Conservation (phyloP, 2,797 vertebrate species). For the Semotilus atromaculatus region DNA sequence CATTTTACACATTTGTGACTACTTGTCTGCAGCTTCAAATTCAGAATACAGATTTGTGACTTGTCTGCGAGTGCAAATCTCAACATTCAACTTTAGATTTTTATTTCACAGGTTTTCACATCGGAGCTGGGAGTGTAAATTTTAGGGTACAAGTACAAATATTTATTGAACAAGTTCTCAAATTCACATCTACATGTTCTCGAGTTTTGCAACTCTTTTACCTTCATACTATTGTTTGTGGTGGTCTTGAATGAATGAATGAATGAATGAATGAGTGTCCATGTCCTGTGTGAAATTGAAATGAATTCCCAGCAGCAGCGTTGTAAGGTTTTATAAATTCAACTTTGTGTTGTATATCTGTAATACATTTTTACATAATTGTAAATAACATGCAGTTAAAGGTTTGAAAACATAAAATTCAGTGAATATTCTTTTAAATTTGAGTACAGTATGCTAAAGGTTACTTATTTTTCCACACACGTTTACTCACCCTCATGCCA, state of each 20-base stretch:
- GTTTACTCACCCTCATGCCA: background rate
- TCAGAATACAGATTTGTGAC: too few species aligned
- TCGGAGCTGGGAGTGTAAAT: too few species aligned
- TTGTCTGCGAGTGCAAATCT: too few species aligned
- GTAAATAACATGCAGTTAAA: background rate
- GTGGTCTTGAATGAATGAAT: background rate
- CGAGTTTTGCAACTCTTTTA: too few species aligned
- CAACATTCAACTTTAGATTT: too few species aligned
- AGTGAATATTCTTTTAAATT: background rate
- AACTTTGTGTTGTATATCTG: background rate
- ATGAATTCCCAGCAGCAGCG: background rate
- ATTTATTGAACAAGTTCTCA: too few species aligned
- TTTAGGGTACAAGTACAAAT: too few species aligned
- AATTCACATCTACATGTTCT: too few species aligned
- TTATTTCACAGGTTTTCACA: too few species aligned
- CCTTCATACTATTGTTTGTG: background rate
- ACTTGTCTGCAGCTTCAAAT: too few species aligned
- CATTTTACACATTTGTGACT: too few species aligned
- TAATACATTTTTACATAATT: background rate
- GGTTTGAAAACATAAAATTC: background rate
- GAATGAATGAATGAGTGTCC: background rate
- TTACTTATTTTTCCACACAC: background rate
- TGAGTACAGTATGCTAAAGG: background rate
- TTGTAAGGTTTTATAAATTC: background rate
- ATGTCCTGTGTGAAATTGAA: background rate